phyloP scores from a whole-genome alignment of 2,888 invertebrate genomes.

The Ischnura elegans region DNA sequence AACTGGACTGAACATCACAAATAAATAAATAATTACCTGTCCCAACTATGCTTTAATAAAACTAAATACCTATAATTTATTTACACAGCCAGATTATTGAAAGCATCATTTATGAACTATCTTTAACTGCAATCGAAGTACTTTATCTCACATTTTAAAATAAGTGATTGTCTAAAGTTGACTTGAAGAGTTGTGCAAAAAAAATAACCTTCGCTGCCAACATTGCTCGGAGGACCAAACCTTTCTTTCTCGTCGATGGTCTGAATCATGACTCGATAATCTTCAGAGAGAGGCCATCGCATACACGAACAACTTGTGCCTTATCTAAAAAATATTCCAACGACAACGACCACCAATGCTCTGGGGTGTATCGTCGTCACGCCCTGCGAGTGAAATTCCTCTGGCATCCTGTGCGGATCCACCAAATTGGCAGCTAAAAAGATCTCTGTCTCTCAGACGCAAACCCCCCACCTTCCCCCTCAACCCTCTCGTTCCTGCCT shows the following conservation, averaged over 20 bases:
- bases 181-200: not conserved
- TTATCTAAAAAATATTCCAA: conserved; percentile 60
- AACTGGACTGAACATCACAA: no score
- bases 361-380: not conserved
- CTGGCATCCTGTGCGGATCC: not conserved
- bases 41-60: no score
- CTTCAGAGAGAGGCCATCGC: conserved; percentile 38
- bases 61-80: not conserved
- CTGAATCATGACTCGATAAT: conserved; percentile 45
- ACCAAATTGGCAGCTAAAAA: not conserved
- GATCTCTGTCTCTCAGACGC: not conserved
- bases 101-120: no score
- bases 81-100: no score
- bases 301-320: not conserved
- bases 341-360: not conserved
- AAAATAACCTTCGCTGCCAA: conserved; percentile 3
- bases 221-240: not conserved
- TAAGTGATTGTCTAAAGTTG: not conserved
- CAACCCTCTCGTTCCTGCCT: not conserved
- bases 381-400: not conserved
- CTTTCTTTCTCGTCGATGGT: not conserved
- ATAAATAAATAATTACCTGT: no score
- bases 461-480: not conserved
- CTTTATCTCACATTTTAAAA: not conserved
- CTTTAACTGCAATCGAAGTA: not conserved